Evolutionary conservation across 2,888 invertebrate genomes (phyloP).

Genomic region (Conus canariensis): DNA sequence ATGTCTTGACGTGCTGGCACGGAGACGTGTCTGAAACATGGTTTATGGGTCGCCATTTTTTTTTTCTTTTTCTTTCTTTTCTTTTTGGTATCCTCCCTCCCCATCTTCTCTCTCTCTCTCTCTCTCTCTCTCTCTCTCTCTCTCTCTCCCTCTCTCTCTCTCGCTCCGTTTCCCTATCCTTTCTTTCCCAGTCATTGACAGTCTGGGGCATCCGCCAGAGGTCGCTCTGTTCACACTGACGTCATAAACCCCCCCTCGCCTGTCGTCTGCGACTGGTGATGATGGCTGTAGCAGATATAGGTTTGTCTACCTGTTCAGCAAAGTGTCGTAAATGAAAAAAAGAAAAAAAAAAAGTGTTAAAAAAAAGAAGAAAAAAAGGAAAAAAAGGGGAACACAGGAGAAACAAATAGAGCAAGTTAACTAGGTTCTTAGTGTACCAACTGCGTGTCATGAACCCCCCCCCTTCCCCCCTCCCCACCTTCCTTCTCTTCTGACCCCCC

Average conservation of each 20-base stretch:
- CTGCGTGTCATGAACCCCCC: background rate
- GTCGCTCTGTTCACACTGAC: constrained; percentile 22
- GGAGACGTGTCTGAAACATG: constrained; percentile 12
- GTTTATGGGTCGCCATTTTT: background rate
- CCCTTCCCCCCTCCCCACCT: background rate
- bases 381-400: background rate
- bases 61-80: too few relatives aligned
- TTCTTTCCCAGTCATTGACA: background rate
- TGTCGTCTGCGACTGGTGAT: constrained; percentile 23
- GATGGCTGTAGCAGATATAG: background rate
- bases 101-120: background rate
- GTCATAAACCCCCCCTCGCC: background rate
- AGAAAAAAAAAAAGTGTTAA: background rate
- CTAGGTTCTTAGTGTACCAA: background rate
- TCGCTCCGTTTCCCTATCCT: background rate
- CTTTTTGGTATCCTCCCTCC: background rate
- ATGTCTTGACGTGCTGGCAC: background rate
- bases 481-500: too few relatives aligned
- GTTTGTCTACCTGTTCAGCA: background rate
- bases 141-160: background rate
- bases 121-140: background rate
- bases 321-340: background rate
- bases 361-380: background rate
- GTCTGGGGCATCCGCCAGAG: constrained; percentile 17
- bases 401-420: background rate